Evolutionary conservation across 2,888 invertebrate genomes (phyloP), one percentile per base, ranked within the genome.

Genomic region (Drosophila kambysellisi): DNA sequence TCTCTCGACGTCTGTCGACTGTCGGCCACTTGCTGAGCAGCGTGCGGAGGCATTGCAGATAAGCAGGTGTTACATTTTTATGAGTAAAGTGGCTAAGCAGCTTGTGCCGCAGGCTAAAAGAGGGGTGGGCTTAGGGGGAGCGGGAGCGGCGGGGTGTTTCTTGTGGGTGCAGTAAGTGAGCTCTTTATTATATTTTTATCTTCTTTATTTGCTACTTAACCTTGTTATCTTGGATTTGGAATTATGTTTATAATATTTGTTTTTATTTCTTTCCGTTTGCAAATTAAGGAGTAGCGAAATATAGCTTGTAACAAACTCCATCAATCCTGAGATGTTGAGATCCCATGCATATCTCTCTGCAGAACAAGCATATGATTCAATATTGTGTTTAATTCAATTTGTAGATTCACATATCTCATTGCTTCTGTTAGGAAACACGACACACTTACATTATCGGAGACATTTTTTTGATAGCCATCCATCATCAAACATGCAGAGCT

Each of bases 31-130:
- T 46, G 35, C 35, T 53, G 51, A 29, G 39, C 17, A 39, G 50
- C 9, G 54, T 43, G 54, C 46, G 51, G 48, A 41, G 70, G 65
- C 56, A 71, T 61, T 60, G 54, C 39, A 87, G 90, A 86, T 89
- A 89, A 89, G 86, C 86, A 85, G 90, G 90, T 85, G 85, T 85
- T 88, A 86, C 60, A 85, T 85, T 85, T 85, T 89, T 85, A 89
- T 80, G 81, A 75, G 73, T 57, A 70, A 89, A 83, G 81, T 88
- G 83, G 86, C 88, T 85, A 85, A 89, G 86, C 74, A 73, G 88
- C 70, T 88, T 87, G 70, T 81, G 41, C 32, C 37, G 29, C 29
- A 29, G 37, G 54, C 29, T 56, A 7, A 56, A 29, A 39, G 25
- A 37, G 35, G 12, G 35, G 12, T 12, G 8, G 20, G 15, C 11